phyloP scores from a whole-genome alignment of 2,113 vertebrate genomes.

The Mustelus asterias region DNA sequence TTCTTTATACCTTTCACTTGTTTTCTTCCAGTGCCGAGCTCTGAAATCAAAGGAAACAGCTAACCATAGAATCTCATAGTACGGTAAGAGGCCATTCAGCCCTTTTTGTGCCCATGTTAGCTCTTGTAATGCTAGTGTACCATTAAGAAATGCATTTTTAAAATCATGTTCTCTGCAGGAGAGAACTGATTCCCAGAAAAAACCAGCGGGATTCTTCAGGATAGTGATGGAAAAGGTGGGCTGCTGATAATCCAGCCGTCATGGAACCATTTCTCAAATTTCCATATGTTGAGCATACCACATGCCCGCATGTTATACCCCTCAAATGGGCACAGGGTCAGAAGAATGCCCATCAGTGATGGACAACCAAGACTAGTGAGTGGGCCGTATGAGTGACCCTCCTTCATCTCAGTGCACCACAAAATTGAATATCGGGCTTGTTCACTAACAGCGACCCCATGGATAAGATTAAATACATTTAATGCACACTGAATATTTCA shows the following conservation, averaged over 20 bases:
- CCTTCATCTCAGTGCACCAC: no score
- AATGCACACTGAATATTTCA: no score
- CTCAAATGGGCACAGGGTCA: not conserved
- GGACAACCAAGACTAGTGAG: no score
- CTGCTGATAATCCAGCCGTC: not conserved
- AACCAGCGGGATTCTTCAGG: not conserved
- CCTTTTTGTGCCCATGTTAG: not conserved
- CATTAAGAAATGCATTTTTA: no score
- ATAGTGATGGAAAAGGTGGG: not conserved
- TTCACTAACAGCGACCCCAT: no score
- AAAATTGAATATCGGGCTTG: no score
- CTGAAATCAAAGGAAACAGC: not conserved
- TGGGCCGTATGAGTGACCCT: no score
- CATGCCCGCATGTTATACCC: not conserved
- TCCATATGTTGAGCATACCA: not conserved
- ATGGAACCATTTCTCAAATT: not conserved
- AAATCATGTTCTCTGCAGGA: not conserved
- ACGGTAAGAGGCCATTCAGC: not conserved
- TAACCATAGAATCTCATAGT: not conserved
- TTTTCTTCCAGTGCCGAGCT: not conserved
- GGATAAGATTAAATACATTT: no score
- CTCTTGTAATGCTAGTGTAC: no score
- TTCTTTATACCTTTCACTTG: not conserved
- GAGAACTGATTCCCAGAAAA: not conserved
- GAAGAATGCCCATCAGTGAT: not conserved